Evolutionary conservation across 2,888 invertebrate genomes (phyloP), one percentile per base, ranked within the genome.

Genomic region (Heliothis peltigera): DNA sequence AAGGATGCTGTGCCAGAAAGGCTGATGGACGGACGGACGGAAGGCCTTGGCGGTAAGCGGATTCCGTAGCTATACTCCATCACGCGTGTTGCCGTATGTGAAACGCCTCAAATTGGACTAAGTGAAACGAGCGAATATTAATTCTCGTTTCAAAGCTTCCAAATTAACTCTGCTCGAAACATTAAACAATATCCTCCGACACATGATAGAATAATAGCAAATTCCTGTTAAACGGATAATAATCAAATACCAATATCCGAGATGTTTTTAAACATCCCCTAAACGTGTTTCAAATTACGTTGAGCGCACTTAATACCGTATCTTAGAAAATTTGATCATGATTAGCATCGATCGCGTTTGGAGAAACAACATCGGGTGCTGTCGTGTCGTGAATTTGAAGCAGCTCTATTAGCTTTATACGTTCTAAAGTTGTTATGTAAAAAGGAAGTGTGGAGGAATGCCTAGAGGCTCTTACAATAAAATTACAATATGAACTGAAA

Each of bases 331-430:
- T 77, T 62, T 42, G 58, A 74, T 77, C 57, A 44, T 54, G 61
- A 71, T 75, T 70, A 70, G 46, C 19, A 67, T 77, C 49, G 59
- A 74, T 70, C 57, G 47, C 43, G 35, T 56, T 54, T 55, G 28
- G 46, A 39, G 47, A 44, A 64, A 69, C 46, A 64, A 64, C 74
- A 59, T 51, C 48, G 10, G 4, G 3, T 32, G 32, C 2, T 18
- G 4, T 58, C 61, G 35, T 55, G 19, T 55, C 62, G 60, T 57
- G 77, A 70, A 78, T 80, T 56, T 70, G 17, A 58, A 76, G 64
- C 22, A 52, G 64, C 51, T 25, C 42, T 64, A 54, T 70, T 66
- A 62, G n/a, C 49, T 56, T 76, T 56, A 70, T 46, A 39, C 47
- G 60, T 60, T 44, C 54, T 75, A 62, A 65, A 76, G 52, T 55